Evolutionary conservation across 1,140 invertebrate species (phyloP), one percentile per base, ranked within the genome.

Genomic region (Rhopalosiphum padi): DNA sequence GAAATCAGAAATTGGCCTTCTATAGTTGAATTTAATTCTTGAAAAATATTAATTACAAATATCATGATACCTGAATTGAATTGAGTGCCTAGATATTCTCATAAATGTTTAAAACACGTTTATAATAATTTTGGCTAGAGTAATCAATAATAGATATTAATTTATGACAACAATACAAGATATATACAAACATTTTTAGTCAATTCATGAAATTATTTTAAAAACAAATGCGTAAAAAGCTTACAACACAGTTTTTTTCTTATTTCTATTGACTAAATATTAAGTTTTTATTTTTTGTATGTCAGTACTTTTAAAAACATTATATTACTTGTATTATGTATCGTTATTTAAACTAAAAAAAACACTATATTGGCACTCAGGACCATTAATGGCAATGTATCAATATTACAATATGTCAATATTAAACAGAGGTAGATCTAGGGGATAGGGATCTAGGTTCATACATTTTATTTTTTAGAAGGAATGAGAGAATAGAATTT

Each of bases 91-190:
- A 11, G 23, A 8, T 55, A 55, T 55, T 68, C 9, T n/a, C 7
- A 60, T 7, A 60, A 60, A 60, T 60, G 60, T 68, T n/a, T 68
- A 11, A 68, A 68, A 68, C 30, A 68, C 30, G 30, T n/a, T 68
- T n/a, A 68, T 30, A 68, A 30, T 68, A 68, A 68, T 60, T 11
- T 60, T 68, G 4, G 11, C 25, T 11, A 68, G 23, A 68, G 23
- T n/a, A 68, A 68, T 68, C 60, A 68, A 68, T n/a, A 68, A 68
- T n/a, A 68, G 30, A n/a, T 68, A n/a, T n/a, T 68, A 68, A 68
- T 68, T 68, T 30, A n/a, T 2, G 9, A 68, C 0, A 68, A n/a
- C 30, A 68, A 68, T n/a, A 30, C 60, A n/a, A n/a, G 30, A 9
- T 68, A 15, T 68, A 68, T 68, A 68, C 25, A 68, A 68, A 37